Conservation (phyloP, 2,797 vertebrate genomes). For the Halcyon leucocephala region DNA sequence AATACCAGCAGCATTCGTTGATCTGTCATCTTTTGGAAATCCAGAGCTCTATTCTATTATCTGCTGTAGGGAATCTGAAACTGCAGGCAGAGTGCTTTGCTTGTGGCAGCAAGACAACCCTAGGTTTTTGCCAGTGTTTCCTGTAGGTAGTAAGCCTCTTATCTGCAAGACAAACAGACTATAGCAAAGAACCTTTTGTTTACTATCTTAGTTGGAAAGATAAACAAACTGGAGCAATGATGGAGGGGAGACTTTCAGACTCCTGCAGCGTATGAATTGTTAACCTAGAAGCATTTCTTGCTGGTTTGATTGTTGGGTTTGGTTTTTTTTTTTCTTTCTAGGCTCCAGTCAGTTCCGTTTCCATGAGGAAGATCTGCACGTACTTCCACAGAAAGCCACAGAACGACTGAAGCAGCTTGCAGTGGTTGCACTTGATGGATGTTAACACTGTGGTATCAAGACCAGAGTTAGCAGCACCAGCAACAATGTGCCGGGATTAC, state of each 20-base stretch:
- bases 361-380: conserved; percentile 93
- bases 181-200: neutral
- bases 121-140: neutral
- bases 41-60: neutral
- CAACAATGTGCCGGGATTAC: neutral
- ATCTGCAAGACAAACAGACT: neutral
- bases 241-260: neutral
- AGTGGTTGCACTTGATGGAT: neutral
- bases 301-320: neutral
- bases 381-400: conserved; percentile 87
- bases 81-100: neutral
- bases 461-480: neutral
- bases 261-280: neutral
- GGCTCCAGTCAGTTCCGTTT: conserved; percentile 78
- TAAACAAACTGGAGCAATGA: neutral
- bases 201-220: neutral
- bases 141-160: neutral
- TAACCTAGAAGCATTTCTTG: neutral
- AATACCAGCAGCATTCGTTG: neutral
- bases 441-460: neutral
- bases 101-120: neutral
- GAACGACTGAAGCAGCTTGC: conserved; percentile 47
- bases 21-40: neutral
- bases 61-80: neutral
- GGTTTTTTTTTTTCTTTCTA: conserved; percentile 28